A percentile compares a stretch with the other conserved stretches of the same genome.
Conservation (phyloP, 1,140 invertebrate genomes). For the Bombus confusus region DNA sequence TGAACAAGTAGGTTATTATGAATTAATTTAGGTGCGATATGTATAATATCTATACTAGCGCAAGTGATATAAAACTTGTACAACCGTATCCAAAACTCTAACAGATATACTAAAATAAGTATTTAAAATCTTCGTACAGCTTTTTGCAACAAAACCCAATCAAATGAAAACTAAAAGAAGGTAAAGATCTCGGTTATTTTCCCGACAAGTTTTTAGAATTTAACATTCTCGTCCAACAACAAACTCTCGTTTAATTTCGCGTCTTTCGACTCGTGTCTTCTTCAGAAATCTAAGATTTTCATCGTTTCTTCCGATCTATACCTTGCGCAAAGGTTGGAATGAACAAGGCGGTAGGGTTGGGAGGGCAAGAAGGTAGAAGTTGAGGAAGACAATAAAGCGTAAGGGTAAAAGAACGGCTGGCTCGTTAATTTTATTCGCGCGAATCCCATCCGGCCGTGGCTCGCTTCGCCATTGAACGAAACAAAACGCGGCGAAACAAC, state of each 20-base stretch:
- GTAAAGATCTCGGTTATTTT: not conserved
- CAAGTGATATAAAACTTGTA: too few species aligned
- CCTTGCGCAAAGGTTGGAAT: not conserved
- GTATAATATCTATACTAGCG: too few species aligned
- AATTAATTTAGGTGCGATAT: too few species aligned
- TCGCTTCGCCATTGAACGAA: constrained; percentile 35
- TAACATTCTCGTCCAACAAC: not conserved
- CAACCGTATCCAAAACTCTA: too few species aligned
- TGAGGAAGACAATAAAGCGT: constrained; percentile 41
- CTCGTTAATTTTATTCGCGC: constrained; percentile 58
- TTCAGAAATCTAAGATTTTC: not conserved
- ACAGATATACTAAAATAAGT: too few species aligned
- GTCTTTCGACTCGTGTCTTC: too few species aligned
- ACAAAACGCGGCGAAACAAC: constrained; percentile 56
- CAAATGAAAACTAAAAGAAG: not conserved
- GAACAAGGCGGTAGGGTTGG: not conserved
- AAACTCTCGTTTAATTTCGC: not conserved
- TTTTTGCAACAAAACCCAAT: not conserved
- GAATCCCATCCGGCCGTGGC: constrained; percentile 3
- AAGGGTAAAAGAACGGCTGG: constrained; percentile 40
- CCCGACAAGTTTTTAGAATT: not conserved
- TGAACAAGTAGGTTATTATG: too few species aligned
- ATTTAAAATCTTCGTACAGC: too few species aligned
- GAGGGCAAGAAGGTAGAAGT: not conserved
- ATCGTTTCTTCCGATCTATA: too few species aligned